These are phyloP conservation scores for Suricata suricatta DNA, from an alignment of 2,113 vertebrate species.

Conservation along the genomic window DNA sequence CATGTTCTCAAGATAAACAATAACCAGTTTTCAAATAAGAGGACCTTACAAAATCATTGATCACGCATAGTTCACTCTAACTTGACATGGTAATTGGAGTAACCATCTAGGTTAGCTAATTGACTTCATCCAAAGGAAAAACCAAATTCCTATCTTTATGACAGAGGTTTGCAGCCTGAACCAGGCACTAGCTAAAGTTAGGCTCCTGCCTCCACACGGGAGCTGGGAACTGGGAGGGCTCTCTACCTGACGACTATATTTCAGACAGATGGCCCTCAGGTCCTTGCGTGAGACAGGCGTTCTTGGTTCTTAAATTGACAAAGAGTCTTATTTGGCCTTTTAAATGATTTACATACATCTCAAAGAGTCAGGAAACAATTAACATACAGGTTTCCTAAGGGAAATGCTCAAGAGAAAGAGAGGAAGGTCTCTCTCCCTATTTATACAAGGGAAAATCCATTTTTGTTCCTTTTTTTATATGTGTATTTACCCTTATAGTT, in stretches of 20 bases:
- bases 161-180: neutral
- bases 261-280: neutral
- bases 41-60: neutral
- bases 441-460: neutral
- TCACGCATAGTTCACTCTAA: neutral
- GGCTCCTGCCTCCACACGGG: fast-evolving
- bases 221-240: neutral
- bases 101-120: neutral
- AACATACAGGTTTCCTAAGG: neutral
- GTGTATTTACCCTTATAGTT: neutral
- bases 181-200: neutral
- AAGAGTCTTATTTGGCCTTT: neutral
- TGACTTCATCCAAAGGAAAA: neutral
- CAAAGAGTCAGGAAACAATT: neutral
- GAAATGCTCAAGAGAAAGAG: neutral
- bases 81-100: neutral
- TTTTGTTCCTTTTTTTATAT: neutral
- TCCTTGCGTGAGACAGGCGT: neutral
- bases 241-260: neutral
- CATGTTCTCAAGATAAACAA: neutral
- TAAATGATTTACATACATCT: neutral
- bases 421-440: neutral
- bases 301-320: neutral
- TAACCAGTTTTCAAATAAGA: neutral
- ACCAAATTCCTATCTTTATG: neutral